Evolutionary conservation across 2,888 invertebrate genomes (phyloP).

Genomic region (Morpho achilles): DNA sequence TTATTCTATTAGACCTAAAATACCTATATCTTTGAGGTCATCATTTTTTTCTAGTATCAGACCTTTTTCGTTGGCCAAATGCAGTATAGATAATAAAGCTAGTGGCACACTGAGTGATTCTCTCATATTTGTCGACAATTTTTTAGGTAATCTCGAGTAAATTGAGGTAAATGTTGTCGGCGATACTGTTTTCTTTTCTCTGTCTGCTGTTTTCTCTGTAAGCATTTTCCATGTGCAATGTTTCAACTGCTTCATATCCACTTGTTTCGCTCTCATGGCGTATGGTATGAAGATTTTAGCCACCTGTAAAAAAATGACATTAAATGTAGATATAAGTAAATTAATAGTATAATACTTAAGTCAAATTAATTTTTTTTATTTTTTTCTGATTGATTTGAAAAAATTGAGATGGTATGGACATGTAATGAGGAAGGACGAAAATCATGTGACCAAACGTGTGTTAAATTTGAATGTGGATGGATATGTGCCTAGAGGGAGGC

Average conservation of each 20-base stretch:
- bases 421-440: no score
- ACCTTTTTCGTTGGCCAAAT: constrained; percentile 90
- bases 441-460: no score
- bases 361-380: no score
- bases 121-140: constrained; percentile 80
- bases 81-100: constrained; percentile 88
- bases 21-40: constrained; percentile 75
- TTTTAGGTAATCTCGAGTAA: constrained; percentile 77
- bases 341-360: no score
- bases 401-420: no score
- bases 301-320: constrained; percentile 61
- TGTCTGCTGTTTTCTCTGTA: constrained; percentile 49
- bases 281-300: constrained; percentile 87
- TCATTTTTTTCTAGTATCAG: constrained; percentile 74
- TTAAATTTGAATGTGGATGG: no score
- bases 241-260: constrained; percentile 92
- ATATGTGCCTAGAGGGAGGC: no score
- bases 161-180: constrained; percentile 75
- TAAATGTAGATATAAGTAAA: no score
- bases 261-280: constrained; percentile 89
- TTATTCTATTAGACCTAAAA: constrained; percentile 54
- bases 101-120: constrained; percentile 88
- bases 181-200: constrained; percentile 55
- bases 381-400: no score
- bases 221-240: constrained; percentile 85